Evolutionary conservation across 2,113 vertebrate species (phyloP).

Genomic region (Steatornis caripensis): DNA sequence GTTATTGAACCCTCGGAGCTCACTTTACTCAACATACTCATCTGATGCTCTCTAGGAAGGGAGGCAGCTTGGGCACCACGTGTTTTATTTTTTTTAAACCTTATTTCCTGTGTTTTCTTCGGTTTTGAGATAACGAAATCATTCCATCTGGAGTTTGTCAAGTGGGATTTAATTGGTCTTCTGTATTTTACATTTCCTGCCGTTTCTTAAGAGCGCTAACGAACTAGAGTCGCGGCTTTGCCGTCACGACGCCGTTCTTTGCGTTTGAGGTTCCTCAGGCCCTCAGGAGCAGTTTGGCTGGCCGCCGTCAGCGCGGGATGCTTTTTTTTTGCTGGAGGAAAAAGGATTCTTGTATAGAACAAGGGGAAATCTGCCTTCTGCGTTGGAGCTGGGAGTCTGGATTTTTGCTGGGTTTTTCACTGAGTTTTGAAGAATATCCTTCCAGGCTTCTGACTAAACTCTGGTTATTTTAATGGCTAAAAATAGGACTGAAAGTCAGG

Average conservation of each 20-base stretch:
- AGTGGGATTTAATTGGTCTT: neutral
- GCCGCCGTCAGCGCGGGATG: fast-evolving
- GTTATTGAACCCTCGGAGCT: neutral
- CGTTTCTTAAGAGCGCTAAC: neutral
- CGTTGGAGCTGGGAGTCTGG: neutral
- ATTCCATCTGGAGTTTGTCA: neutral
- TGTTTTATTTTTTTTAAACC: neutral
- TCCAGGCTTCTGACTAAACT: neutral
- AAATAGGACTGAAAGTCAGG: neutral
- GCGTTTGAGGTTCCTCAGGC: neutral
- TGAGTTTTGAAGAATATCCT: neutral
- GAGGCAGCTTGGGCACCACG: neutral
- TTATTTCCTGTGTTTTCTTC: neutral
- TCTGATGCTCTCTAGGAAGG: neutral
- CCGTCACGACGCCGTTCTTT: neutral
- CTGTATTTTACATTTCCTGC: neutral
- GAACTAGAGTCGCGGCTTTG: fast-evolving
- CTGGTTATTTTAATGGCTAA: neutral
- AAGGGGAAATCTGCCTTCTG: neutral
- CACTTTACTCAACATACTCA: fast-evolving
- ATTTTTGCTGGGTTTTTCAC: neutral
- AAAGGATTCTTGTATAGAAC: neutral
- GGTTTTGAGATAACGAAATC: neutral
- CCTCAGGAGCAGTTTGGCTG: neutral
- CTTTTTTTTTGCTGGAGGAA: fast-evolving